phyloP scores from a whole-genome alignment of 2,797 vertebrate species.

The Silurus lanzhouensis region DNA sequence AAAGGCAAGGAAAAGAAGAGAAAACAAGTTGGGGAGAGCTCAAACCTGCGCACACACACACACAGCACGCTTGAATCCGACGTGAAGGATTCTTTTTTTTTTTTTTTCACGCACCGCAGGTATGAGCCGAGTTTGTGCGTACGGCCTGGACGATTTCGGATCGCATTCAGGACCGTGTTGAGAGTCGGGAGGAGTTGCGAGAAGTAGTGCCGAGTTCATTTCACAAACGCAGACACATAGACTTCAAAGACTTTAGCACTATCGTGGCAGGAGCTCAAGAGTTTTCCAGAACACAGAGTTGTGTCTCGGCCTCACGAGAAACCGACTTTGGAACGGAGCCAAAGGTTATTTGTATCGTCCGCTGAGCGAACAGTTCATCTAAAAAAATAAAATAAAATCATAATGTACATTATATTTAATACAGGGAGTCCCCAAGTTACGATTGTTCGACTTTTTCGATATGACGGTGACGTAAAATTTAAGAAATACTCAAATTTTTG shows the following conservation, averaged over 20 bases:
- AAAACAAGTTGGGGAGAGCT: neutral
- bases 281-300: neutral
- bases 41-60: neutral
- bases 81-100: neutral
- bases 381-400: too few relatives aligned
- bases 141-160: neutral
- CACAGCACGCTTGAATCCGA: neutral
- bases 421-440: too few relatives aligned
- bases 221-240: neutral
- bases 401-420: too few relatives aligned
- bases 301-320: neutral
- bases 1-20: slow-evolving; percentile 23
- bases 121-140: neutral
- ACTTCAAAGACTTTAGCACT: neutral
- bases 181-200: neutral
- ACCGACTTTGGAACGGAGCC: neutral
- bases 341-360: too few relatives aligned
- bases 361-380: too few relatives aligned
- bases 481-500: too few relatives aligned
- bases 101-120: too few relatives aligned
- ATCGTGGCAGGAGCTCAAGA: neutral
- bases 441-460: too few relatives aligned
- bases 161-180: neutral
- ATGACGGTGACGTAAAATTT: too few relatives aligned
- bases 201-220: neutral